These are phyloP conservation scores for Dromas ardeola DNA, from an alignment of 2,113 vertebrate genomes.

Conservation along the genomic window DNA sequence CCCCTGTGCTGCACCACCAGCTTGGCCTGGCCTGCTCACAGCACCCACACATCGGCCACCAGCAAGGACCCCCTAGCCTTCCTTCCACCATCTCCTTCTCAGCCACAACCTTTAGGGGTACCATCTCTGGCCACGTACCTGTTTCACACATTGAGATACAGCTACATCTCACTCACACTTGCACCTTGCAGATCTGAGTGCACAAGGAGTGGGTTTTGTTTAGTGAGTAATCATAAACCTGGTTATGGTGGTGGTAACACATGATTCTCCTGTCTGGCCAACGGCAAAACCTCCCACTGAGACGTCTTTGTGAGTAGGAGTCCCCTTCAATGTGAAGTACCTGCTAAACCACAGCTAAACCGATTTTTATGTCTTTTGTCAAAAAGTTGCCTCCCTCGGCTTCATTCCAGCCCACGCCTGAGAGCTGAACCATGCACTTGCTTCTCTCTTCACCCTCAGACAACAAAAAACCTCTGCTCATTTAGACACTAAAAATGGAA, in stretches of 20 bases:
- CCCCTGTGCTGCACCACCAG: rapidly evolving
- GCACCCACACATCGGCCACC: rapidly evolving
- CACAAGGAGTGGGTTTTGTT: not conserved
- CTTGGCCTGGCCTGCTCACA: not conserved
- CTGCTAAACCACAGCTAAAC: not conserved
- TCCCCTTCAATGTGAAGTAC: not conserved
- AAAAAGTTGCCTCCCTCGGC: not conserved
- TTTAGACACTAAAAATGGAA: not conserved
- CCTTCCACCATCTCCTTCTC: not conserved
- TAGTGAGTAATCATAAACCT: not conserved
- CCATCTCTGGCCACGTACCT: rapidly evolving
- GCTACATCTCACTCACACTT: not conserved
- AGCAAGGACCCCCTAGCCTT: rapidly evolving
- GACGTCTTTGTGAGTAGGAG: not conserved
- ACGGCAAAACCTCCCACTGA: not conserved
- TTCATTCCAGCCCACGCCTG: not conserved
- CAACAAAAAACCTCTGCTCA: not conserved
- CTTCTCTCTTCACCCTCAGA: not conserved
- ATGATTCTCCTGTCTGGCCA: not conserved
- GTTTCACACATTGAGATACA: not conserved
- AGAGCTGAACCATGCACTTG: not conserved
- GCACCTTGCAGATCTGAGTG: not conserved
- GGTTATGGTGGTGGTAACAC: not conserved
- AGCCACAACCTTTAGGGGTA: not conserved
- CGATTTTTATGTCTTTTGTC: not conserved